Evolutionary conservation across 1,140 invertebrate species (phyloP), one percentile per base, ranked within the genome.

Genomic region (Penaeus indicus): DNA sequence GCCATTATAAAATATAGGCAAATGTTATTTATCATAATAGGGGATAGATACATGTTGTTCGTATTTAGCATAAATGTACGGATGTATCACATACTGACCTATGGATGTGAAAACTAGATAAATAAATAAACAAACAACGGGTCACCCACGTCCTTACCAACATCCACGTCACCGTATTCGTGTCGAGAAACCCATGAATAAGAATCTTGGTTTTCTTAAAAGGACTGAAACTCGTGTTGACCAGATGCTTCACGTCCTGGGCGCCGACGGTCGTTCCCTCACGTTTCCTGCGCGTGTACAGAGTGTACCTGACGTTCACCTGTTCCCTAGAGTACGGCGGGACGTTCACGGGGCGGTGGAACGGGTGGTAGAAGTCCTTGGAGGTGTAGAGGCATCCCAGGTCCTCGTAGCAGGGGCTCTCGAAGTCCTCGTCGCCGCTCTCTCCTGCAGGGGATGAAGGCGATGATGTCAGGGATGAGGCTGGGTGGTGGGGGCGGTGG

Each of bases 261-360:
- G 61, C 81, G 42, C 81, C 63, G n/a, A 90, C 75, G 42, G 60
- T 38, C 38, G 79, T 67, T n/a, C 89, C 89, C 13, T 54, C 21
- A 13, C 61, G 42, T 22, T 90, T 82, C 54, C 77, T 64, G 4
- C 75, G 54, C 25, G 87, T 77, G 64, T 84, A 47, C 21, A 90
- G 69, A 2, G 64, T 82, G 47, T 84, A 86, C 3, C 60, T 54
- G 10, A 85, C 87, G 42, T 78, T 47, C 42, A 90, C 85, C 63
- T 89, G 79, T 61, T 87, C 84, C 42, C 90, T 64, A 0, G 67
- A 42, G 42, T 90, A 60, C 2, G 90, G 90, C 16, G 90, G 90
- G 13, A 90, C 84, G 80, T 90, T 90, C 13, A 90, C 42, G 3
- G 90, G 90, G 1, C 90, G 87, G 84, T 89, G 85, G 63, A 90